A percentile compares a stretch with the other conserved stretches of the same genome.
Evolutionary conservation across 2,888 invertebrate species (phyloP).

Genomic region (Leucophenga maculata): DNA sequence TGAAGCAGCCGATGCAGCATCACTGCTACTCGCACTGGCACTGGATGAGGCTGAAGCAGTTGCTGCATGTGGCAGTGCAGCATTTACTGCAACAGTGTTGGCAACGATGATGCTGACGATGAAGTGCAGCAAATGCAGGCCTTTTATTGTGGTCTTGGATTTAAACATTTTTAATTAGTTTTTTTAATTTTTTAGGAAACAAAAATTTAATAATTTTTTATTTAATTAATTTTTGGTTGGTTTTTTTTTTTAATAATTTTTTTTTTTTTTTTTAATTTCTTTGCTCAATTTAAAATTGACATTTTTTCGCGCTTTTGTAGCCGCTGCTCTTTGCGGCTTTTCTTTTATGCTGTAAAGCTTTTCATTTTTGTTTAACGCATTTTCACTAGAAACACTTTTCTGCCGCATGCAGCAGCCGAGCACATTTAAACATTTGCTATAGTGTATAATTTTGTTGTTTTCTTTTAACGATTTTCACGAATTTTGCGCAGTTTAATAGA

Average conservation of each 20-base stretch:
- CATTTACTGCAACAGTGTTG: neutral
- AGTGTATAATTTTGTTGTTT: conserved; percentile 14
- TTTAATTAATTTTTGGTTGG: conserved; percentile 25
- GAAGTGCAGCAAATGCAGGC: neutral
- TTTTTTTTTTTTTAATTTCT: conserved; percentile 35
- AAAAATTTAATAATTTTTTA: conserved; percentile 24
- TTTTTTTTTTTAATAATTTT: conserved; percentile 28
- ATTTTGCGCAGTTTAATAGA: conserved; percentile 24
- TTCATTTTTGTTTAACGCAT: conserved; percentile 4
- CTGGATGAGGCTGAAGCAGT: conserved; percentile 23
- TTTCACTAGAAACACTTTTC: conserved; percentile 30
- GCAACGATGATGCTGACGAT: neutral
- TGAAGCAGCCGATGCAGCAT: conserved; percentile 16
- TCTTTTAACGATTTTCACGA: conserved; percentile 23
- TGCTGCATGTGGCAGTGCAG: conserved; percentile 17
- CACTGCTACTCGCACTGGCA: neutral
- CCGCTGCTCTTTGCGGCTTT: conserved; percentile 16
- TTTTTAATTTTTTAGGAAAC: conserved; percentile 23
- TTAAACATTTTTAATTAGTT: conserved; percentile 37
- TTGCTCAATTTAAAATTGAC: conserved; percentile 45
- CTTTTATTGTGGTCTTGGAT: conserved; percentile 26
- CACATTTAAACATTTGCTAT: too few species aligned
- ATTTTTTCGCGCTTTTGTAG: conserved; percentile 42
- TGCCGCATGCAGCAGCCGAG: neutral
- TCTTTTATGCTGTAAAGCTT: conserved; percentile 16